Conservation (phyloP, 2,888 invertebrate genomes). For the Pycnomerus fuliginosus region DNA sequence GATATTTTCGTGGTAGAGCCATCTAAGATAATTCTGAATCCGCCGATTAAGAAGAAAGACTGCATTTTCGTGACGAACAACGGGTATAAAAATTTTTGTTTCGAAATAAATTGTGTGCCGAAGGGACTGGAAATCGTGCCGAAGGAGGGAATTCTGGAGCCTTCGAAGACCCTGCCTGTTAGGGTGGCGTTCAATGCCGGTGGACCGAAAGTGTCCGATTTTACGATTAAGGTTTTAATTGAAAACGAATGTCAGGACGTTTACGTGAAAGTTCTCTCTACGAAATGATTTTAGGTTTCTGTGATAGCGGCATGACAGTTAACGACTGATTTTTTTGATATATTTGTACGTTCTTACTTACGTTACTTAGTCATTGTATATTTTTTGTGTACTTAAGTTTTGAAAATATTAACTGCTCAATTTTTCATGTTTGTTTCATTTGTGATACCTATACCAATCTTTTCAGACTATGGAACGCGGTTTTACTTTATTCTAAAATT, state of each 20-base stretch:
- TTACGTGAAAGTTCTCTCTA: slow-evolving; percentile 10
- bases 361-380: too few relatives aligned
- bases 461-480: too few relatives aligned
- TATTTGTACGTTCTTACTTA: too few relatives aligned
- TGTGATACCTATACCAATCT: too few relatives aligned
- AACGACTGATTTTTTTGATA: too few relatives aligned
- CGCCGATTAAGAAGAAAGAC: slow-evolving; percentile 9
- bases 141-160: neutral
- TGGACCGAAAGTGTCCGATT: neutral
- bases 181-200: neutral
- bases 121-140: slow-evolving; percentile 5
- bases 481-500: too few relatives aligned
- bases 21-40: slow-evolving; percentile 5
- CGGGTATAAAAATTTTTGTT: slow-evolving; percentile 4
- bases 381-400: too few relatives aligned
- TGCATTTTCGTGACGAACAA: slow-evolving; percentile 8
- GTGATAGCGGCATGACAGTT: too few relatives aligned
- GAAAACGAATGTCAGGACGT: slow-evolving; percentile 13
- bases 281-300: neutral
- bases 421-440: too few relatives aligned
- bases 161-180: slow-evolving; percentile 2
- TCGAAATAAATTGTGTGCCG: slow-evolving; percentile 1
- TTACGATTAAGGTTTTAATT: slow-evolving; percentile 9
- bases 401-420: too few relatives aligned
- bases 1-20: slow-evolving; percentile 9